Base-by-base conservation (phyloP, 2,797 vertebrate species). In the Pseudopleuronectes americanus region DNA sequence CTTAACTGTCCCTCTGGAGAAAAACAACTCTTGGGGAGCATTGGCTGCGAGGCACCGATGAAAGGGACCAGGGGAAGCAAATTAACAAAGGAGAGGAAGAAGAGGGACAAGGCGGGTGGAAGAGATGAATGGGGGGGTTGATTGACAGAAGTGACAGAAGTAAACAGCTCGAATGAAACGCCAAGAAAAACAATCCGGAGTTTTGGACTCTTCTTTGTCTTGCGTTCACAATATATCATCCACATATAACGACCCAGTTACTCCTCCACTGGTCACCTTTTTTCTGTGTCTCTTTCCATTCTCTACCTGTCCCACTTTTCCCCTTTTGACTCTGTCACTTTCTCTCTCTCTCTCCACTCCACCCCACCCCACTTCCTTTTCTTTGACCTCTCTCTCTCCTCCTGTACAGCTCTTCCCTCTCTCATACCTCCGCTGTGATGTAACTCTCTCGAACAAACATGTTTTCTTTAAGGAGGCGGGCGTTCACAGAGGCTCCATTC, bases 401-500 rank as follows among this genome's bases (percentile, higher is more conserved):
- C 28, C 58, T 57, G 47, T 3, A 24, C 8, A 9, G 41, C 63
- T 68, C 54, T 31, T 74, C 41, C 54, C 63, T 56, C 62, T 70
- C 56, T 79, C 79, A 84, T 82, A 75, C 77, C 81, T 76, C 83
- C 41, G 10, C 63, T 82, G 71, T 90, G 79, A 89, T 72, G 85
- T 65, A 84, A 85, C 74, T 21, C 68, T 23, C 72, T 60, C 60
- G 21, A 68, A 77, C 73, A 91, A 93, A 91, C 89, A 91, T 88
- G 89, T 92, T 92, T 91, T 92, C 76, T 65, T 73, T 60, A 72
- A 81, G 67, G 72, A 68, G 57, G 36, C 54, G 47, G 58, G 65
- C 60, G 67, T 74, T 41, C 84, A 93, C 87, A 93, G 82, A 82
- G 76, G 69, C 78, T 70, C 76, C 73, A 87, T 92, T 93, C 89